phyloP scores from a whole-genome alignment of 1,140 invertebrate species.

The Pseudoatta argentina region DNA sequence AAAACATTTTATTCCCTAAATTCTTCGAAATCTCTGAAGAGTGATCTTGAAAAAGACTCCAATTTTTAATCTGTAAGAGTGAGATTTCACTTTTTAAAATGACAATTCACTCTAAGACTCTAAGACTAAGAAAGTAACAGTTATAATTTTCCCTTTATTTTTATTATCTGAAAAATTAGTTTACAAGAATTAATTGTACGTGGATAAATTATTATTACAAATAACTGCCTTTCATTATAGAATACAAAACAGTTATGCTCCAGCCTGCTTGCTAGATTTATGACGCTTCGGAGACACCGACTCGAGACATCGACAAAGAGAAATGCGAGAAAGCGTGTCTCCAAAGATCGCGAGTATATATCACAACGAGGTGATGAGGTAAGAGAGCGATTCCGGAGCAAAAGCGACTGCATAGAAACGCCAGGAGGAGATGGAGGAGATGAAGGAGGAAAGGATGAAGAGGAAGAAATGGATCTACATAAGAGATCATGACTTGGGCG shows the following conservation, averaged over 20 bases:
- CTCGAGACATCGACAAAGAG: constrained; percentile 1
- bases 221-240: neutral
- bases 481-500: constrained; percentile 81
- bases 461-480: constrained; percentile 74
- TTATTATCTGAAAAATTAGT: neutral
- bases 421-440: constrained; percentile 33
- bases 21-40: too few species aligned
- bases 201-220: neutral
- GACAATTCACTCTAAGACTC: too few species aligned
- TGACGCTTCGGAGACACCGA: neutral
- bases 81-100: too few species aligned
- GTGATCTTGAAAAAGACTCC: too few species aligned
- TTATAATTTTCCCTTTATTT: neutral
- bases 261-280: constrained; percentile 35
- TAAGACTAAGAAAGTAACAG: too few species aligned
- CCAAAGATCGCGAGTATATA: constrained; percentile 64
- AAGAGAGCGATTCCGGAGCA: constrained; percentile 71
- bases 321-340: constrained; percentile 70
- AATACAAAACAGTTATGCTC: neutral
- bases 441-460: neutral
- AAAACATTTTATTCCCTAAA: too few species aligned
- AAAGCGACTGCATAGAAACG: constrained; percentile 63
- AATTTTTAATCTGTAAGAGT: too few species aligned
- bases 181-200: neutral
- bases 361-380: constrained; percentile 63